Percentiles rank a stretch among this genome's conserved stretches.
Evolutionary conservation across 2,797 vertebrate species (phyloP).

Genomic region (Hyperoplus immaculatus): DNA sequence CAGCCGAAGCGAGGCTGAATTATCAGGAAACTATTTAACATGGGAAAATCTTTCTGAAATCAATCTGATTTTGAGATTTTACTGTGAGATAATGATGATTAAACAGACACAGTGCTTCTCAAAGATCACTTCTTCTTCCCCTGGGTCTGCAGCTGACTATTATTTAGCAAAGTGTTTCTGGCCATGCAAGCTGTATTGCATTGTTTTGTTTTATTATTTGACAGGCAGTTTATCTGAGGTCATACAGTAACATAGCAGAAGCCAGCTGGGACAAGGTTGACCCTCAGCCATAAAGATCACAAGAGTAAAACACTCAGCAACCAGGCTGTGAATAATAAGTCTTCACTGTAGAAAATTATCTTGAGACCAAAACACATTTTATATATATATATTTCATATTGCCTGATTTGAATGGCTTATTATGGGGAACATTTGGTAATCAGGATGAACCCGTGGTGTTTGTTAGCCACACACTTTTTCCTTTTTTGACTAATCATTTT

Average conservation of each 20-base stretch:
- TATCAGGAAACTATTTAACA: neutral
- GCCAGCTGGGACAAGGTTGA: constrained; percentile 62
- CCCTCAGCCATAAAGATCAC: constrained; percentile 60
- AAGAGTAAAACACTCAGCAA: constrained; percentile 34
- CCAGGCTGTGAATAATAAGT: constrained; percentile 69
- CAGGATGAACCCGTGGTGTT: constrained; percentile 2
- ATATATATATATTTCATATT: constrained; percentile 7
- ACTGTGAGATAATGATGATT: neutral
- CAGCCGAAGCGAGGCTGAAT: neutral
- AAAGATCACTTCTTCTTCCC: constrained; percentile 11
- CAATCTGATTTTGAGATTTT: neutral
- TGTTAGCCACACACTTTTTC: neutral
- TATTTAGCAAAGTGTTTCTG: neutral
- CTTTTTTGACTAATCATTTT: constrained; percentile 2
- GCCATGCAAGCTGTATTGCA: neutral
- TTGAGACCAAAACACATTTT: constrained; percentile 3
- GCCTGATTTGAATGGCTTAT: constrained; percentile 2
- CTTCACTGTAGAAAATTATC: constrained; percentile 37
- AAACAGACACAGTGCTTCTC: neutral
- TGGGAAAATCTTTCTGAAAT: too few relatives aligned
- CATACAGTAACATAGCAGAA: constrained; percentile 47
- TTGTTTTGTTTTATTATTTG: constrained; percentile 37
- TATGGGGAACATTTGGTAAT: neutral
- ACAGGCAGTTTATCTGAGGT: constrained; percentile 55
- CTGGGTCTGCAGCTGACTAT: constrained; percentile 5